Conservation (phyloP, 2,797 vertebrate genomes). For the Benthosema pterotum region DNA sequence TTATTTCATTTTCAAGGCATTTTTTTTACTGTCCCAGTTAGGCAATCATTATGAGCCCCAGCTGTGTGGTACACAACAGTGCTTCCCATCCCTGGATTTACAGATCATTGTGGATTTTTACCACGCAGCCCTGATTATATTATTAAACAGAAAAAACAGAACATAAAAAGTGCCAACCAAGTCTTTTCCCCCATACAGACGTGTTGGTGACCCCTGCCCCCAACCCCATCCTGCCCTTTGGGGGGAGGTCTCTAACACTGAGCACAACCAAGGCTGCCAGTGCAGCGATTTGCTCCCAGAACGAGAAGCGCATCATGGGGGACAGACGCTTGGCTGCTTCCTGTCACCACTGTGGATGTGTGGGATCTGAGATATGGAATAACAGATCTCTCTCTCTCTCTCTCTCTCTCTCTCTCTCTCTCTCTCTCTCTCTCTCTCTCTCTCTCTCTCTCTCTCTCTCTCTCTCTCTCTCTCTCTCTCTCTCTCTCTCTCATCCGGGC, state of each 20-base stretch:
- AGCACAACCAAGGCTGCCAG: constrained; percentile 46
- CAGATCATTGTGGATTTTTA: too few species aligned
- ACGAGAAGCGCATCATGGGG: constrained; percentile 39
- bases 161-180: too few species aligned
- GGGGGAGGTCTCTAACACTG: constrained; percentile 36
- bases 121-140: too few species aligned
- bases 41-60: too few species aligned
- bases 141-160: too few species aligned
- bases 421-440: constrained; percentile 7
- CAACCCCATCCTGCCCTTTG: constrained; percentile 24
- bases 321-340: constrained; percentile 67
- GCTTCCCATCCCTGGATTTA: too few species aligned
- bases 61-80: too few species aligned
- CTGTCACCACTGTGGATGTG: constrained; percentile 66
- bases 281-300: constrained; percentile 54
- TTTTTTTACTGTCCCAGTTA: too few species aligned
- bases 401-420: constrained; percentile 12
- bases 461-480: not conserved
- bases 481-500: constrained; percentile 19
- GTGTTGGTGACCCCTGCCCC: too few species aligned
- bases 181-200: too few species aligned
- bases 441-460: not conserved
- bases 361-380: constrained; percentile 65
- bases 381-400: constrained; percentile 19
- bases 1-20: too few species aligned